Percentiles rank a stretch among this genome's conserved stretches.
Evolutionary conservation across 2,797 vertebrate species (phyloP).

Genomic region (Gallirallus australis): DNA sequence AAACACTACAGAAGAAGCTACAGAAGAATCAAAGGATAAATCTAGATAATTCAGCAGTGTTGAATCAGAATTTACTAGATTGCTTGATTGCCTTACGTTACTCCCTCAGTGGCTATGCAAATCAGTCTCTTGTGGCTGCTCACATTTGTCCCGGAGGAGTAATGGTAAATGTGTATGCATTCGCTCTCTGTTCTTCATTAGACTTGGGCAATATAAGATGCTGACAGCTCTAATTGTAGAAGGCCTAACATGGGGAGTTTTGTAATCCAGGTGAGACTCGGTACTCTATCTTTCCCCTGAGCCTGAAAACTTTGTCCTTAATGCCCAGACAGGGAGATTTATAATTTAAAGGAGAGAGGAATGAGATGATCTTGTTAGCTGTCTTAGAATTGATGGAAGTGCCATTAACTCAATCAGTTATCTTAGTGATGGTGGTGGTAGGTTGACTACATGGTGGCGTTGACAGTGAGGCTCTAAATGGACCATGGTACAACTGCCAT

Average conservation of each 20-base stretch:
- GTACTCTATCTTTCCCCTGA: fast-evolving
- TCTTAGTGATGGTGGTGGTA: background rate
- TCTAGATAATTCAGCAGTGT: background rate
- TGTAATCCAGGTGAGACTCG: background rate
- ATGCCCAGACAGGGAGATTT: background rate
- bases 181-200: background rate
- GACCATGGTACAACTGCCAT: background rate
- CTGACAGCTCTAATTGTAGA: background rate
- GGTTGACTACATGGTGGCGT: background rate
- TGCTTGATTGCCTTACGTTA: fast-evolving
- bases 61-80: background rate
- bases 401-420: background rate
- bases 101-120: background rate
- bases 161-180: background rate
- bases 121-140: background rate
- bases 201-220: background rate
- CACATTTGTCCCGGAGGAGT: background rate
- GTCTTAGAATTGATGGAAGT: background rate
- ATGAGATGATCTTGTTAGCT: background rate
- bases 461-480: background rate
- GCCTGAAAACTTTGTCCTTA: background rate
- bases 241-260: background rate
- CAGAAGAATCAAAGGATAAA: background rate
- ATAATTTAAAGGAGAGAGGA: background rate
- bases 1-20: background rate